These are phyloP conservation scores for Dione vanillae DNA, from an alignment of 2,888 invertebrate genomes.

Conservation along the genomic window DNA sequence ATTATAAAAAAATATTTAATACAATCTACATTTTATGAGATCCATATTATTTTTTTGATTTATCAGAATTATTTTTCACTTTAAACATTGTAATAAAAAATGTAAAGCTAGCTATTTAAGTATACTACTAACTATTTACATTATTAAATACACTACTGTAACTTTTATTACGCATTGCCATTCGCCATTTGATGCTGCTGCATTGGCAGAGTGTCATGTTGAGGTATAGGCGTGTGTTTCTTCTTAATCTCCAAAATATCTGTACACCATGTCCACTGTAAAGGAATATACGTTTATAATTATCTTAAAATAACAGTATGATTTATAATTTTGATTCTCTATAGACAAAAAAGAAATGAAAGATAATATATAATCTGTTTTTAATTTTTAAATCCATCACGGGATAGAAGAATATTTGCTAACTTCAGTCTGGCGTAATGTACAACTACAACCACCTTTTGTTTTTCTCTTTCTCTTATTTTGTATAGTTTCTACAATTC, in stretches of 20 bases:
- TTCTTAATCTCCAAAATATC: conserved; percentile 63
- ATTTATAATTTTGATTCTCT: neutral
- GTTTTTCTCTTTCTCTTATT: no score
- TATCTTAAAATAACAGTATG: neutral
- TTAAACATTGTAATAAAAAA: neutral
- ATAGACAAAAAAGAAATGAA: no score
- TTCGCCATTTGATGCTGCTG: conserved; percentile 44
- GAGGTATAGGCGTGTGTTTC: conserved; percentile 57
- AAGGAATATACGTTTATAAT: conserved; percentile 40
- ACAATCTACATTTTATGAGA: conserved; percentile 7
- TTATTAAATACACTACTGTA: neutral
- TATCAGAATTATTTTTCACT: neutral
- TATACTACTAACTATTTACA: conserved; percentile 3
- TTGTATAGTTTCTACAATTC: no score
- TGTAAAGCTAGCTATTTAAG: neutral
- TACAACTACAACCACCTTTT: no score
- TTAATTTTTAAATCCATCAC: no score
- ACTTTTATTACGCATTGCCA: conserved; percentile 41
- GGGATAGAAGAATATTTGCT: no score
- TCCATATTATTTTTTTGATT: conserved; percentile 1
- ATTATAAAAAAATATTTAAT: neutral
- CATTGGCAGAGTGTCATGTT: conserved; percentile 56
- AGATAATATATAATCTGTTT: no score
- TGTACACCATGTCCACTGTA: conserved; percentile 71
- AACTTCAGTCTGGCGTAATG: no score